Evolutionary conservation across 2,888 invertebrate species (phyloP), one percentile per base, ranked within the genome.

Genomic region (Scaptomyza cyrtandrae): DNA sequence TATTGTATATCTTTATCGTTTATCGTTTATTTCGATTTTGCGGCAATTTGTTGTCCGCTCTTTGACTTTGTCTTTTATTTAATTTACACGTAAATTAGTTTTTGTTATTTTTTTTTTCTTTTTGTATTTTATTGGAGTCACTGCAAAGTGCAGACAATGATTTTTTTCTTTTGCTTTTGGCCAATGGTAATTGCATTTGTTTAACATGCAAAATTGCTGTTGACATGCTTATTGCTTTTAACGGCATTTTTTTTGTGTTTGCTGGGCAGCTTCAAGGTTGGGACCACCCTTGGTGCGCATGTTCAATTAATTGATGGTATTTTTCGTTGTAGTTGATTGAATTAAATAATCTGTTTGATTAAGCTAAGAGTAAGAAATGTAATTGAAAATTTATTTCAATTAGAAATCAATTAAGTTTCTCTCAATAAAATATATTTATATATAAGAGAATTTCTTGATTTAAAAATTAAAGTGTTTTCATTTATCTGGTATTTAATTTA

Each of bases 81-180:
- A 84, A 84, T 81, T 85, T 81, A 81, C 80, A 77, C 83, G 56
- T 72, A 68, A 82, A 83, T 83, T 80, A 73, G 24, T 62, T 62
- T 71, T n/a, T 52, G 2, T 1, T 31, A 9, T 31, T 31, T 33
- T 3, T 33, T 6, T 33, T 33, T 33, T 10, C 6, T 10, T 33
- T 33, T 33, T 6, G 7, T 49, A 9, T 10, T 67, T 67, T 77
- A 68, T 70, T 70, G 14, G 43, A 69, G 63, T 57, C 61, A 54
- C 44, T 43, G 53, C 58, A 44, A 57, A 71, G 49, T 33, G 50
- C 58, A 61, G 52, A 55, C 50, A 37, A 37, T 37, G 48, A 37
- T 35, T 57, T 52, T 62, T 57, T 52, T 60, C 45, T 50, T 50
- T 6, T 6, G 29, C 50, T 52, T 64, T 62, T 33, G 55, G 52